Base-by-base conservation (phyloP, 1,140 invertebrate genomes). In the Portunus trituberculatus region DNA sequence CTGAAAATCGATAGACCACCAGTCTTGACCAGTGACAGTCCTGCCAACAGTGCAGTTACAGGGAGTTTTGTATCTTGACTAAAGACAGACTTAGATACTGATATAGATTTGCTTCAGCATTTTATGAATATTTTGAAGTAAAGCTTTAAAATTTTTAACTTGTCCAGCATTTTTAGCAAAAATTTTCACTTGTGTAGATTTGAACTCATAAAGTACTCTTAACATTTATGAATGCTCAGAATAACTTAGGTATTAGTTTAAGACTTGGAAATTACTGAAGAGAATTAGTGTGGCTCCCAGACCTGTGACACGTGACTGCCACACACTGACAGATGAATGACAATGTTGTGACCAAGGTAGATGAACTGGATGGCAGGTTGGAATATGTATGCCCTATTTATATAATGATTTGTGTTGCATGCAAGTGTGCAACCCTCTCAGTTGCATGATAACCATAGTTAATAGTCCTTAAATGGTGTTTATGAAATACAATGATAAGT, bases 1-100 rank as follows among this genome's bases (percentile, higher is more conserved):
- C 89, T 76, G 94, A 95, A 39, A 92, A 95, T 83, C 94, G 89
- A 52, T 95, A 95, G 92, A 76, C 90, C 90, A 91, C 67, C 67
- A 76, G 67, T 76, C 67, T 25, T 76, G 67, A n/a, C 67, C 67
- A 76, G 0, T 20, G 67, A 76, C 67, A 76, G 2, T 76, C 67
- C 67, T 76, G 67, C 67, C 67, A 76, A n/a, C 67, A 76, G 67
- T 25, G 52, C 20, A 76, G 67, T 76, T 76, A 76, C 67, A 76
- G 67, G 67, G 20, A 76, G 67, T 25, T 76, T 76, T 76, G 16
- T n/a, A 76, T 76, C 67, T 76, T n/a, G 67, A 76, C 67, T 76
- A n/a, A 20, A 76, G 67, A 76, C 67, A n/a, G 67, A n/a, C 67
- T 76, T 76, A n/a, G 67, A 20, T 76, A 76, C 12, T 76, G 67